Evolutionary conservation across 2,797 vertebrate species (phyloP), one percentile per base, ranked within the genome.

Genomic region (Sebastes steindachneri): DNA sequence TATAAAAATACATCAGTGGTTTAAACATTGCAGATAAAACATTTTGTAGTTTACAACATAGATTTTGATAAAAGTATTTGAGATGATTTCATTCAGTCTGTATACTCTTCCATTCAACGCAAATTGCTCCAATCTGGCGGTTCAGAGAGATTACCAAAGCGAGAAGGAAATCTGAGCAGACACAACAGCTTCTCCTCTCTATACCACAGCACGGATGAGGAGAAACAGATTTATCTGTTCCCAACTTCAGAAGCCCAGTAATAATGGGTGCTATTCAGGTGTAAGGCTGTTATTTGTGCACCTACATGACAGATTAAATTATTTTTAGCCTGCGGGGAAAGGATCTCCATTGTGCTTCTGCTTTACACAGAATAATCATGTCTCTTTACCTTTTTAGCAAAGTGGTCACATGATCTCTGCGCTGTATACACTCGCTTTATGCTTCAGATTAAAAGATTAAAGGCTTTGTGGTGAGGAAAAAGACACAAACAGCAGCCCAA

Each of bases 401-500:
- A 93, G 90, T 89, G 85, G 83, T 93, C 93, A 93, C 89, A 79
- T 85, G 88, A 88, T 90, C 71, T 65, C 69, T 83, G 71, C 5
- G 83, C 82, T 85, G 82, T 79, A 78, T 82, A 74, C 86, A 83
- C 75, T 84, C 70, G 85, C 91, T 91, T 91, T 89, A 89, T 91
- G 87, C 87, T 84, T 91, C 88, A 95, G 95, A 96, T 96, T 95
- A 96, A 94, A 90, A 94, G 95, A 96, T 96, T 96, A 96, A 92
- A 92, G 87, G 93, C 91, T 95, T 95, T 95, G 82, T 88, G 80
- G 82, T 37, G 69, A 84, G 33, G 83, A 77, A 86, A 82, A 82
- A 89, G 79, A 88, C 57, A 78, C 79, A 92, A 89, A 86, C 83
- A 68, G 81, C 68, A 55, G 78, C 73, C 87, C 80, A 60, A 75